Percentiles rank a stretch among this genome's conserved stretches.
phyloP scores from a whole-genome alignment of 2,113 vertebrate species.

The Gavialis gangeticus region DNA sequence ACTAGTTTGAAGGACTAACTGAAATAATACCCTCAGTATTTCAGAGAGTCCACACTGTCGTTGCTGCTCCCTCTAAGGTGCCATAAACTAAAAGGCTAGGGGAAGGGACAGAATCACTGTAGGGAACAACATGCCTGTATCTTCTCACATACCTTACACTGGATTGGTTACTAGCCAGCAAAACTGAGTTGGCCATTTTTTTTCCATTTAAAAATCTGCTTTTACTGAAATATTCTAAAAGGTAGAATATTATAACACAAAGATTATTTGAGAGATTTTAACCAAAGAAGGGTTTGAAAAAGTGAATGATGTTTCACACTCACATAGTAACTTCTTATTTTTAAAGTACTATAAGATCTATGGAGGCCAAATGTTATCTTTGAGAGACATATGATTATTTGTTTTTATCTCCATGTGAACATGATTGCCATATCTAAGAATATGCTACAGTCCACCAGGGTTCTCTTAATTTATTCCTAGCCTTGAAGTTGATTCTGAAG shows the following conservation, averaged over 20 bases:
- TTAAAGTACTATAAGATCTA: not conserved
- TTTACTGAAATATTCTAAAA: not conserved
- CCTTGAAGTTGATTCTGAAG: not conserved
- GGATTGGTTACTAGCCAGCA: not conserved
- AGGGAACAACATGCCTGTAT: not conserved
- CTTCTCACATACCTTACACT: not conserved
- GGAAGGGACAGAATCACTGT: not conserved
- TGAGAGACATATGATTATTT: accelerated
- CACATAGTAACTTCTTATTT: not conserved
- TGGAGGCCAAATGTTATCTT: not conserved
- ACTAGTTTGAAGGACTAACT: not conserved
- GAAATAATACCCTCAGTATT: accelerated
- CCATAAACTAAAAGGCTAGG: not conserved
- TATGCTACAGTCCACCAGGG: not conserved
- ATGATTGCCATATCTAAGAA: not conserved
- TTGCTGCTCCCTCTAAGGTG: not conserved
- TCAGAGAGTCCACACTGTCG: not conserved
- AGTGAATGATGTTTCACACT: accelerated
- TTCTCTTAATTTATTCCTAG: not conserved
- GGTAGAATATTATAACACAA: not conserved
- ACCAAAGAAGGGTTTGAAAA: not conserved
- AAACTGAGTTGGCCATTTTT: accelerated
- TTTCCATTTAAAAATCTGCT: not conserved
- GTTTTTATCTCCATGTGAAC: not conserved
- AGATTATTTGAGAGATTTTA: not conserved